Conservation (phyloP, 1,140 invertebrate genomes). For the Diorhabda carinulata region DNA sequence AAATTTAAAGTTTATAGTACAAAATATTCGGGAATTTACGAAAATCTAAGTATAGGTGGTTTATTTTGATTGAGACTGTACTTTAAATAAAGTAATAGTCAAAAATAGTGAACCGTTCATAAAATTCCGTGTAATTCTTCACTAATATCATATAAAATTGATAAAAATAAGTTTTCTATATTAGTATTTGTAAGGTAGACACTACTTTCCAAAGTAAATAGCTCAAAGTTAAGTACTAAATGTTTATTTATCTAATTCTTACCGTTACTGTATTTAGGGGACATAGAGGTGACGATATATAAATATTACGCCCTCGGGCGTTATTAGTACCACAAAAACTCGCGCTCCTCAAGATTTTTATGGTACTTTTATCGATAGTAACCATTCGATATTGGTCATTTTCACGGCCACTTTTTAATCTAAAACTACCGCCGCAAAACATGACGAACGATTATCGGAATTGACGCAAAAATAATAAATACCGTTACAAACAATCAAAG, state of each 20-base stretch:
- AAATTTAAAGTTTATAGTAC: no score
- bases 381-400: slow-evolving; percentile 37
- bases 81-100: no score
- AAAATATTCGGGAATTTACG: no score
- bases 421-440: slow-evolving; percentile 41
- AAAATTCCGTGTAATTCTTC: no score
- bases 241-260: neutral
- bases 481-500: neutral
- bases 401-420: slow-evolving; percentile 34
- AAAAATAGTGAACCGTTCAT: no score
- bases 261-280: neutral
- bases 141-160: no score
- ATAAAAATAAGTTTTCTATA: no score
- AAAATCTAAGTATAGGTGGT: no score
- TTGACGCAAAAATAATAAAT: slow-evolving; percentile 4
- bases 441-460: slow-evolving; percentile 17
- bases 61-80: no score
- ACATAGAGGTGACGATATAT: slow-evolving; percentile 30
- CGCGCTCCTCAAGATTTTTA: slow-evolving; percentile 34
- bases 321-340: slow-evolving; percentile 28
- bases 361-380: slow-evolving; percentile 28
- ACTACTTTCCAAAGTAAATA: no score
- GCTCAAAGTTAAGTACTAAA: no score
- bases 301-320: slow-evolving; percentile 26
- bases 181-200: no score